Evolutionary conservation across 2,888 invertebrate species (phyloP), one percentile per base, ranked within the genome.

Genomic region (Scaptomyza tumidula): DNA sequence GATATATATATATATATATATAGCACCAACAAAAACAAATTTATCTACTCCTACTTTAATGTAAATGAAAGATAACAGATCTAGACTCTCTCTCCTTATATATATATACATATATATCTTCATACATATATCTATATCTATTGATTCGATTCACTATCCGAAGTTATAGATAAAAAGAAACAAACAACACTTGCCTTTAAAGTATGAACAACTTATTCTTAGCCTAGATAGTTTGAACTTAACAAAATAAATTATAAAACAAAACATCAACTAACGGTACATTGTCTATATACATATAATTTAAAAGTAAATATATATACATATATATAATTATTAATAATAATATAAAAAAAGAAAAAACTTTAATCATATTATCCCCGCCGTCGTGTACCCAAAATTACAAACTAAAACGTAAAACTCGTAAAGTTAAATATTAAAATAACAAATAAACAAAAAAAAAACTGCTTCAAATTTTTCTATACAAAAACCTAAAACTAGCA

Each of bases 331-430:
- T 58, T 52, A 46, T 39, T 41, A 66, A 55, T 57, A 27, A 27
- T 46, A 74, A 66, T 11, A 49, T 9, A 24, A 55, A 41, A 66
- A 67, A 68, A 70, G 66, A 62, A 75, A 72, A 73, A 75, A 82
- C 86, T 87, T 87, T 87, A 90, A 88, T 89, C 90, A 90, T 89
- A 83, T 88, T 88, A 89, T 88, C 90, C 90, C 90, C 90, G 90
- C 90, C 90, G 90, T 89, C 90, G 88, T 89, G 80, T 90, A 90
- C 90, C 90, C 89, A 86, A 80, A 41, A 75, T 64, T 79, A 85
- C 62, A 72, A 78, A 75, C 49, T 61, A 54, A 73, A 68, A 45
- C 44, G 43, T 64, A 72, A 68, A 71, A 75, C 49, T 69, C 75
- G 72, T 79, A 66, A 62, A 70, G 64, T 67, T 68, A 67, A 70